A percentile compares a stretch with the other conserved stretches of the same genome.
Conservation (phyloP, 2,888 invertebrate genomes). For the Itoplectis maculator region DNA sequence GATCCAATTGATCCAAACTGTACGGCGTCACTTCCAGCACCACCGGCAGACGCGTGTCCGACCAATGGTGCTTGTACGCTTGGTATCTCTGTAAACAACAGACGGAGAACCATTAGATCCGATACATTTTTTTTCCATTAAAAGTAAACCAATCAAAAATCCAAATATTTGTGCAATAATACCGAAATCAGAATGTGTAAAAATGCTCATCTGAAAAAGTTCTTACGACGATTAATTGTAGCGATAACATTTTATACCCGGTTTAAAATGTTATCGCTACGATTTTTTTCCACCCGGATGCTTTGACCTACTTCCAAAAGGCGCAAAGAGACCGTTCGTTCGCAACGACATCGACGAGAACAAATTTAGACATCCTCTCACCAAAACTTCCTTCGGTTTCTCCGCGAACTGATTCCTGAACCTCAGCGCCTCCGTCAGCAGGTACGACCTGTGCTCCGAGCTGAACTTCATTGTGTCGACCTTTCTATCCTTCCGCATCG, state of each 20-base stretch:
- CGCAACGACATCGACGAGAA: not conserved
- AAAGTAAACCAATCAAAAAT: too few species aligned
- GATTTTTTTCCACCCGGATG: too few species aligned
- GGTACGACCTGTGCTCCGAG: slow-evolving; percentile 96
- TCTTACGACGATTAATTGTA: too few species aligned
- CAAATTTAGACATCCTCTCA: slow-evolving; percentile 84
- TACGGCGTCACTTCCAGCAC: slow-evolving; percentile 96
- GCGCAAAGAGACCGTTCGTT: not conserved
- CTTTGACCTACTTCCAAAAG: not conserved
- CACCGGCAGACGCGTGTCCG: slow-evolving; percentile 94
- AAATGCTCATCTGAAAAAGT: too few species aligned
- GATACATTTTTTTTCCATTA: too few species aligned
- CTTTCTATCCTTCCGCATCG: slow-evolving; percentile 95
- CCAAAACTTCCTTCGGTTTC: slow-evolving; percentile 91
- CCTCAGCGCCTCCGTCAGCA: slow-evolving; percentile 95
- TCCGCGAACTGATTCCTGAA: slow-evolving; percentile 92
- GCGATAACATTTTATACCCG: too few species aligned
- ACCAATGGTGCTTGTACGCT: slow-evolving; percentile 98
- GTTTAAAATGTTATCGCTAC: too few species aligned
- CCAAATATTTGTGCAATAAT: too few species aligned
- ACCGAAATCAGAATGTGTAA: too few species aligned
- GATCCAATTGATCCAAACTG: slow-evolving; percentile 96
- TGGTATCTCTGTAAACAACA: slow-evolving; percentile 89
- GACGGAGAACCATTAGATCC: not conserved
- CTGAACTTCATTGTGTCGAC: slow-evolving; percentile 98